These are phyloP conservation scores for Chondrosia reniformis DNA, from an alignment of 37 sponge, comb jelly and placozoan genomes.

Conservation along the genomic window DNA sequence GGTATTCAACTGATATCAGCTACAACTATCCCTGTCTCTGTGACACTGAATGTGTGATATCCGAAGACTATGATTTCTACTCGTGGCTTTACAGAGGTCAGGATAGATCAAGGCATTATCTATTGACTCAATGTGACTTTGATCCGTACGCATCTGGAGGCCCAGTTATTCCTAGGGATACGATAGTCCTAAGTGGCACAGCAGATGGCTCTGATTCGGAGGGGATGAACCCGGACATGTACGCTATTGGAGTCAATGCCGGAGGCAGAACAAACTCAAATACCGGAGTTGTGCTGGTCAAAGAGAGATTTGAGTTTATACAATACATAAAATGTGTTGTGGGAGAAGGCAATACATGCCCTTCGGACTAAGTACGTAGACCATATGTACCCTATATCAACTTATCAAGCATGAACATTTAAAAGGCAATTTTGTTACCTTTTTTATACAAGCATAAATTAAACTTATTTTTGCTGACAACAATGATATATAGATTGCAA, in stretches of 20 bases:
- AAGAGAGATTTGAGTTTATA: neutral
- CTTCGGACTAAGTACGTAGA: too few relatives aligned
- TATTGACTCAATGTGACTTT: neutral
- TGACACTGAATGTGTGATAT: neutral
- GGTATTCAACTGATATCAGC: neutral
- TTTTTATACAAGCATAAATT: too few relatives aligned
- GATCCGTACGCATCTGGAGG: neutral
- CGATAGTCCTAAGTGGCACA: neutral
- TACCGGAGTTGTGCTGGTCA: neutral
- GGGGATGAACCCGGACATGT: neutral
- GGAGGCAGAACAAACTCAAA: neutral
- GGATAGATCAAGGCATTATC: too few relatives aligned
- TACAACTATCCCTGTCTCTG: conserved; percentile 6
- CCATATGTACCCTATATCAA: too few relatives aligned
- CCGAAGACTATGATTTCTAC: neutral
- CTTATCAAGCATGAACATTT: too few relatives aligned
- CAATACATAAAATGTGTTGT: neutral
- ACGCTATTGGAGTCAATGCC: neutral
- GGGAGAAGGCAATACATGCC: too few relatives aligned
- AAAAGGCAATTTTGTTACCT: too few relatives aligned
- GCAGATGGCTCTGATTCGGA: neutral
- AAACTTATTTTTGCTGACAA: too few relatives aligned
- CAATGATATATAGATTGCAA: too few relatives aligned
- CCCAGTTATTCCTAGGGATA: neutral
- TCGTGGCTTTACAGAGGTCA: neutral